Evolutionary conservation across 2,888 invertebrate genomes (phyloP), one percentile per base, ranked within the genome.

Genomic region (Nomada fabriciana): DNA sequence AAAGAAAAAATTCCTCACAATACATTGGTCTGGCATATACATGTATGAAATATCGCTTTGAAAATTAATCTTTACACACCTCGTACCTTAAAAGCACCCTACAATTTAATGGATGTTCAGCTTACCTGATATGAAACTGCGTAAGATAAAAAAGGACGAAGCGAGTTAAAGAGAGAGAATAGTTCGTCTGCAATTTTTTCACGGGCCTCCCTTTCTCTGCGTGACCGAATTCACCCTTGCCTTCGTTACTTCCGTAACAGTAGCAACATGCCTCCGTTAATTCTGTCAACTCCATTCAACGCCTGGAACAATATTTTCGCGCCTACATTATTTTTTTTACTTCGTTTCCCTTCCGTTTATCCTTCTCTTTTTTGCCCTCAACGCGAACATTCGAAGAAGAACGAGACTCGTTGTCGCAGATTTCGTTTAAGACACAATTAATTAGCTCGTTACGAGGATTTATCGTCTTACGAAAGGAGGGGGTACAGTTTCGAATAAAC

Each of bases 171-270:
- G 65, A 18, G 7, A 43, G 29, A 20, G 50, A 15, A 23, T 9
- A 42, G 29, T 29, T 11, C 20, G 42, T 59, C 69, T 69, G 25
- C 23, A 60, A 59, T 72, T 64, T 53, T 18, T 55, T 50, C 25
- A 15, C 18, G 3, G 36, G 18, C 18, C 25, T 59, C 23, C 36
- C 71, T 70, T 59, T 71, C 25, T 43, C 10, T 42, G 36, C 67
- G 67, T 68, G 68, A 75, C 80, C 71, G 75, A 79, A 61, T 59
- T 60, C 71, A 63, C 63, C 61, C 57, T 79, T 59, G 55, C 70
- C 70, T 70, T 69, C 78, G 69, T 70, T 55, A 55, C 29, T 57
- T 72, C 42, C 47, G 25, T 64, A 47, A n/a, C 42, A 1, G 29
- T 18, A 11, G 65, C n/a, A 71, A 80, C 77, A 68, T 50, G 61